Conservation (phyloP, 2,113 vertebrate genomes). For the Gymnorhina tibicen region DNA sequence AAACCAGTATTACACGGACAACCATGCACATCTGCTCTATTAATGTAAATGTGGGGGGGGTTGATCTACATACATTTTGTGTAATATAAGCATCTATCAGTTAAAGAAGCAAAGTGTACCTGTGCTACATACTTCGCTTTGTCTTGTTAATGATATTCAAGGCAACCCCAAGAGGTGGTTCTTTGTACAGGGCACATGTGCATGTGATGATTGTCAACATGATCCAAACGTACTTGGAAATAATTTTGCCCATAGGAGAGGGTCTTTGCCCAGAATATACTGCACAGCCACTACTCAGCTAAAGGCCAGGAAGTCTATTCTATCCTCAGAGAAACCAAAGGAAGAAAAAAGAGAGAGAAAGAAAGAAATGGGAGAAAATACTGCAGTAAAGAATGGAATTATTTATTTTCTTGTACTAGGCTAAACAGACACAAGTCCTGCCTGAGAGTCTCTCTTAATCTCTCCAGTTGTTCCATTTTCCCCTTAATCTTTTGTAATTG, state of each 20-base stretch:
- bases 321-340: background rate
- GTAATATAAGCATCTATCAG: background rate
- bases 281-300: background rate
- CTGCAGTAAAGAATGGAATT: background rate
- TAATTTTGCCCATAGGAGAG: background rate
- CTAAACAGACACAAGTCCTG: background rate
- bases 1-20: background rate
- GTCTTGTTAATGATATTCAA: background rate
- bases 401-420: background rate
- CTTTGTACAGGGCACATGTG: background rate
- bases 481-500: background rate
- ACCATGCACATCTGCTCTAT: background rate
- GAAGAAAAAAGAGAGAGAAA: background rate
- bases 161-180: background rate
- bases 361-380: background rate
- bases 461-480: background rate
- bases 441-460: background rate
- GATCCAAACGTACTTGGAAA: background rate
- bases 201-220: rapidly evolving
- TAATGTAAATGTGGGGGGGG: rapidly evolving
- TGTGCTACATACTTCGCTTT: background rate
- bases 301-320: background rate
- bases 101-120: background rate
- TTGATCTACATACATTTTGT: background rate
- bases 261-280: background rate